phyloP scores from a whole-genome alignment of 1,140 invertebrate genomes.

The Panulirus ornatus region DNA sequence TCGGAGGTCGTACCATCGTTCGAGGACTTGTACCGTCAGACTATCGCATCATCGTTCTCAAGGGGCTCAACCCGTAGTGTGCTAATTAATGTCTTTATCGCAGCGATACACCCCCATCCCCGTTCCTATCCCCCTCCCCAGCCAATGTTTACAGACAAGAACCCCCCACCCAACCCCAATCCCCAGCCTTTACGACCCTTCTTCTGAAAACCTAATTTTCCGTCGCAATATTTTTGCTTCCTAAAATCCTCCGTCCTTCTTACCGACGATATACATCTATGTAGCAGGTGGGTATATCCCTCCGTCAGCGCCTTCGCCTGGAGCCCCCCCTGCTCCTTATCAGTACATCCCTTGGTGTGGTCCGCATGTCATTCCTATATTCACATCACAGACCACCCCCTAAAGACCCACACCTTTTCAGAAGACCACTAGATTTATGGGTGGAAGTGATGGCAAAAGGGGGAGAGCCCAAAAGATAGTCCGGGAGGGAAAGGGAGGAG shows the following conservation, averaged over 20 bases:
- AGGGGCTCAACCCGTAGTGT: no score
- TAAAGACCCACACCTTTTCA: slow-evolving; percentile 23
- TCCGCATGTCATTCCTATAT: background rate
- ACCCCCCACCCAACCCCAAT: background rate
- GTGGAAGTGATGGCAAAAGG: slow-evolving; percentile 6
- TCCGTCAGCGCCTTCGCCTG: background rate
- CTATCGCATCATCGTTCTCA: no score
- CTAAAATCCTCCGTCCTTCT: no score
- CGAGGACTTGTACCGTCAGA: no score
- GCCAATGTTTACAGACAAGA: no score
- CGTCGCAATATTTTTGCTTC: no score
- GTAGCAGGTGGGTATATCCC: no score
- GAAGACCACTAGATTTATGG: slow-evolving; percentile 48
- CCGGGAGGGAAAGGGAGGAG: slow-evolving; percentile 15
- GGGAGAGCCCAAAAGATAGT: no score
- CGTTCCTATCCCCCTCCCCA: background rate
- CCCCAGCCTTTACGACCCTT: no score
- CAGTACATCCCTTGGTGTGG: background rate
- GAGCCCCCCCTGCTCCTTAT: background rate
- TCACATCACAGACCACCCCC: background rate
- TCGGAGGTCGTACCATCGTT: no score
- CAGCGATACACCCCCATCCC: background rate
- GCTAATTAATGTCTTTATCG: background rate
- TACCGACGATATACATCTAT: no score
- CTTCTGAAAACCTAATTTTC: no score